Conservation (phyloP, 2,113 vertebrate genomes). For the Otolemur garnettii region DNA sequence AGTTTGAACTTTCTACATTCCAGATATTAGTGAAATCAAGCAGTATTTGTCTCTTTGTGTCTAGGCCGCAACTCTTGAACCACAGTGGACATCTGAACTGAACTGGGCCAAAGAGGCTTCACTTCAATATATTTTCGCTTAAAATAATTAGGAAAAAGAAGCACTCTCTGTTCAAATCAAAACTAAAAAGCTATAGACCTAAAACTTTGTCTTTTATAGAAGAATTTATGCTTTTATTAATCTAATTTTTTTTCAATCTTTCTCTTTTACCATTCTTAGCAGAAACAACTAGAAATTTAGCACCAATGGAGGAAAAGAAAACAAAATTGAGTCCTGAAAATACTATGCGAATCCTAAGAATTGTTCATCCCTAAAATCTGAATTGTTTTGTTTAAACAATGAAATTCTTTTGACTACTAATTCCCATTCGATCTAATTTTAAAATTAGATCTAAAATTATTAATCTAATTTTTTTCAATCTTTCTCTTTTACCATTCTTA, state of each 20-base stretch:
- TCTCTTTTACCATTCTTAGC: neutral
- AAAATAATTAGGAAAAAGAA: neutral
- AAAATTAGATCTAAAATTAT: too few species aligned
- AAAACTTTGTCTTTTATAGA: neutral
- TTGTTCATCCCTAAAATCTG: neutral
- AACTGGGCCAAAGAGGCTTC: neutral
- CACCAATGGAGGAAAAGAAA: neutral
- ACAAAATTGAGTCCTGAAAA: neutral
- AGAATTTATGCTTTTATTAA: neutral
- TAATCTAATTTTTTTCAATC: neutral
- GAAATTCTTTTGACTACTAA: neutral
- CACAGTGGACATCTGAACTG: neutral
- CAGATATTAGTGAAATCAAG: neutral
- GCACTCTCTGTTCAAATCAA: neutral
- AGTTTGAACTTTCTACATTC: neutral
- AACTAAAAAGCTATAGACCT: neutral
- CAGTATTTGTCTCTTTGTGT: neutral
- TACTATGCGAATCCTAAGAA: neutral
- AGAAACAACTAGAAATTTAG: neutral
- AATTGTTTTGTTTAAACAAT: neutral
- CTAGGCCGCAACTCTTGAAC: neutral
- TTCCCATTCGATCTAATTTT: neutral
- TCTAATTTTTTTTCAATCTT: neutral
- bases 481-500: slow-evolving; percentile 9
- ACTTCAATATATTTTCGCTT: neutral